phyloP scores from a whole-genome alignment of 2,113 vertebrate species.

The Leucopsar rothschildi region DNA sequence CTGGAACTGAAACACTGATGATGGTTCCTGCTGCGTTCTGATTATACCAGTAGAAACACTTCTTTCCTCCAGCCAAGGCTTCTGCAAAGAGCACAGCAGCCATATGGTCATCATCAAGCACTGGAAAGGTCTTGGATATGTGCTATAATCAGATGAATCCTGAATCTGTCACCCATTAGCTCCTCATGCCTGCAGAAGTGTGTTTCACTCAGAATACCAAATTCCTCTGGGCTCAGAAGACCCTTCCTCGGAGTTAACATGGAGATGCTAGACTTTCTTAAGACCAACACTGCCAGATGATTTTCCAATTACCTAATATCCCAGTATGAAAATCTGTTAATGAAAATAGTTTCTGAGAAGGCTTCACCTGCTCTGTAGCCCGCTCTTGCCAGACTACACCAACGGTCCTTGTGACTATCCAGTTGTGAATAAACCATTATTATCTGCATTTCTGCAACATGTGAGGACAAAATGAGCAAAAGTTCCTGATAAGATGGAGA shows the following conservation, averaged over 20 bases:
- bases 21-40: neutral
- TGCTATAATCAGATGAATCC: neutral
- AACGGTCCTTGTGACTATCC: neutral
- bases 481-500: neutral
- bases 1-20: neutral
- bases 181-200: neutral
- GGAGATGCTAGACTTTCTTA: neutral
- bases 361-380: neutral
- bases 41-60: neutral
- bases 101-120: neutral
- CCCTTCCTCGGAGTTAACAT: neutral
- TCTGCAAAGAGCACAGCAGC: neutral
- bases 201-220: neutral
- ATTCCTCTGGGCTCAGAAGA: neutral
- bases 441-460: neutral
- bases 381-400: neutral
- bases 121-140: neutral
- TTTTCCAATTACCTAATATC: neutral
- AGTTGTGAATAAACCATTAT: neutral
- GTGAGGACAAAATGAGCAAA: neutral
- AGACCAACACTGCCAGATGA: neutral
- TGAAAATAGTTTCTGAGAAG: neutral
- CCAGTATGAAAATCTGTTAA: neutral
- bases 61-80: neutral
- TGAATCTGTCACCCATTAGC: neutral